Evolutionary conservation across 1,140 invertebrate species (phyloP).

Genomic region (Aphidius gifuensis): DNA sequence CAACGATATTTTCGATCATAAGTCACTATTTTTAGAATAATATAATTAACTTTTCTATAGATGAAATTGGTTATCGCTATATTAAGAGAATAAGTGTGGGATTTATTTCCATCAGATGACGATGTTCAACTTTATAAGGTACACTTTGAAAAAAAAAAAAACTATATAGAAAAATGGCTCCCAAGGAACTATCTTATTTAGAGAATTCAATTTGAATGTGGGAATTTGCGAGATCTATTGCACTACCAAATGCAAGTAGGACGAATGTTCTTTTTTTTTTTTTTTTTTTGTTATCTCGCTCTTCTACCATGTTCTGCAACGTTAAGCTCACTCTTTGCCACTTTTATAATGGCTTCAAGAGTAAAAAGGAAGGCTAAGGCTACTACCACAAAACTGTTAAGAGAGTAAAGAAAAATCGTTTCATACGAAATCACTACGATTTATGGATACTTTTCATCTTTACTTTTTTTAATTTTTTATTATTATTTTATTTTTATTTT

Average conservation of each 20-base stretch:
- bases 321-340: neutral
- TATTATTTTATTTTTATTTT: neutral
- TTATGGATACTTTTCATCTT: slow-evolving; percentile 13
- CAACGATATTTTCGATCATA: slow-evolving; percentile 35
- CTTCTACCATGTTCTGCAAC: neutral
- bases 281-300: too few species aligned
- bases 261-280: too few species aligned
- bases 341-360: slow-evolving; percentile 7
- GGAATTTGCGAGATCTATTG: slow-evolving; percentile 25
- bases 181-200: slow-evolving; percentile 26
- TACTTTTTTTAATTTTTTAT: neutral
- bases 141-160: neutral
- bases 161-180: too few species aligned
- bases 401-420: slow-evolving; percentile 9
- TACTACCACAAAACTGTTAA: slow-evolving; percentile 4
- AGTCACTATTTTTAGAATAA: slow-evolving; percentile 47
- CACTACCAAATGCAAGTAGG: too few species aligned
- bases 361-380: neutral
- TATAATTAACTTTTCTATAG: slow-evolving; percentile 49
- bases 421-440: slow-evolving; percentile 14
- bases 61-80: slow-evolving; percentile 46
- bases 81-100: slow-evolving; percentile 5
- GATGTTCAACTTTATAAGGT: slow-evolving; percentile 4
- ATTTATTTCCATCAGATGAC: neutral
- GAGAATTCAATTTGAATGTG: slow-evolving; percentile 47